A percentile compares a stretch with the other conserved stretches of the same genome.
Evolutionary conservation across 1,140 invertebrate species (phyloP).

Genomic region (Uloborus diversus): DNA sequence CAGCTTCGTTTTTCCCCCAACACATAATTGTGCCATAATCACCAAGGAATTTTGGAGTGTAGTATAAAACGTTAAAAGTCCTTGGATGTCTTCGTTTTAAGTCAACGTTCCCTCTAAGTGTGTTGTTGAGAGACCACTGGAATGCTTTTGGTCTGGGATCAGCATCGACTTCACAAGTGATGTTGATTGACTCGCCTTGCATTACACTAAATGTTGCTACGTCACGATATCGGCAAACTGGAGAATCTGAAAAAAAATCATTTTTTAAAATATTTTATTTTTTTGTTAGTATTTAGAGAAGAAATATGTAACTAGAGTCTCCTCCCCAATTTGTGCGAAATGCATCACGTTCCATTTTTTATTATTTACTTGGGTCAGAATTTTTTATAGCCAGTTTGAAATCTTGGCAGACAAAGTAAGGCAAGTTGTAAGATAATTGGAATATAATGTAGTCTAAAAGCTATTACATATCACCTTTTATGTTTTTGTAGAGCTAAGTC

Average conservation of each 20-base stretch:
- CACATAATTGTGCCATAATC: constrained; percentile 59
- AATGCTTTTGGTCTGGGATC: constrained; percentile 81
- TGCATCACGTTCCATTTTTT: too few species aligned
- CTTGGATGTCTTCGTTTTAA: constrained; percentile 43
- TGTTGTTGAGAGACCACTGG: constrained; percentile 92
- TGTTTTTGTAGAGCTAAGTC: too few species aligned
- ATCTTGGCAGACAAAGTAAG: too few species aligned
- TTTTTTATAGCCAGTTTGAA: too few species aligned
- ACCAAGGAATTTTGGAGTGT: constrained; percentile 52
- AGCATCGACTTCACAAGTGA: constrained; percentile 87
- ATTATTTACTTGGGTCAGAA: too few species aligned
- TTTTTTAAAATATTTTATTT: neutral
- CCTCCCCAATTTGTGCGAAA: too few species aligned
- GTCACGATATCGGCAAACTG: constrained; percentile 78
- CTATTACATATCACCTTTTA: too few species aligned
- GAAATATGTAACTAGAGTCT: too few species aligned
- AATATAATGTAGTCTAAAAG: too few species aligned
- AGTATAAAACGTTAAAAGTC: constrained; percentile 38
- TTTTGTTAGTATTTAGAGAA: too few species aligned
- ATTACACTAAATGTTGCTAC: constrained; percentile 84
- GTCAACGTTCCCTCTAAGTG: constrained; percentile 82
- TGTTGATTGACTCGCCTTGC: constrained; percentile 85
- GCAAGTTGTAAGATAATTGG: too few species aligned
- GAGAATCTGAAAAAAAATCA: constrained; percentile 74
- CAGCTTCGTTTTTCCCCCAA: constrained; percentile 57